Base-by-base conservation (phyloP, 2,888 invertebrate genomes). In the Chalcosyrphus nemorum region DNA sequence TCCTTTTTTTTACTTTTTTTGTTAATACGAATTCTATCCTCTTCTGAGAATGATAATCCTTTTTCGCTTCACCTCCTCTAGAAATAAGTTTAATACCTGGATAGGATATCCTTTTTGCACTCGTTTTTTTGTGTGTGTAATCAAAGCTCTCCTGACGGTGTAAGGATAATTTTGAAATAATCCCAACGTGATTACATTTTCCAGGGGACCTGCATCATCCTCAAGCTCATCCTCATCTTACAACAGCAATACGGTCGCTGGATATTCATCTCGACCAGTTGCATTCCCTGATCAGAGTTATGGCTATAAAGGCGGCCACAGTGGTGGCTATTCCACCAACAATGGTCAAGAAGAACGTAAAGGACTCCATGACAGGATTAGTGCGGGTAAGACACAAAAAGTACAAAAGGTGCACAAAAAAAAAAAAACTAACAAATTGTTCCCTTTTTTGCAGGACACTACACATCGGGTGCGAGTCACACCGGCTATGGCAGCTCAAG, bases 401-500 rank as follows among this genome's bases (percentile, higher is more conserved):
- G 38, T 45, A 61, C 52, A 45, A n/a, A 61, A 38, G 6, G 72
- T 38, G 59, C 17, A n/a, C 32, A n/a, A 41, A 24, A 35, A 50
- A 56, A 54, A 35, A 52, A 47, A 66, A 35, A 45, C n/a, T n/a
- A n/a, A n/a, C n/a, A 41, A 29, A 56, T 41, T 52, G 45, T 56
- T 9, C 56, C 35, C 32, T 32, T n/a, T 29, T 29, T 57, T 65
- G 13, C 57, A 84, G 84, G 74, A 70, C 80, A 84, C 68, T 74
- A 74, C 24, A 68, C 54, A 32, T 38, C 61, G 6, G 61, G 15
- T 47, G 32, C 63, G 21, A 54, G 65, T 21, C 81, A 81, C 24
- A 56, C 57, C 11, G 85, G 84, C 7, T 91, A 91, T 90, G 93
- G 91, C 3, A 93, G 91, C 13, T 87, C 86, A 13, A 86, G 86